phyloP scores from a whole-genome alignment of 1,140 invertebrate species.

The Zophobas atratus region DNA sequence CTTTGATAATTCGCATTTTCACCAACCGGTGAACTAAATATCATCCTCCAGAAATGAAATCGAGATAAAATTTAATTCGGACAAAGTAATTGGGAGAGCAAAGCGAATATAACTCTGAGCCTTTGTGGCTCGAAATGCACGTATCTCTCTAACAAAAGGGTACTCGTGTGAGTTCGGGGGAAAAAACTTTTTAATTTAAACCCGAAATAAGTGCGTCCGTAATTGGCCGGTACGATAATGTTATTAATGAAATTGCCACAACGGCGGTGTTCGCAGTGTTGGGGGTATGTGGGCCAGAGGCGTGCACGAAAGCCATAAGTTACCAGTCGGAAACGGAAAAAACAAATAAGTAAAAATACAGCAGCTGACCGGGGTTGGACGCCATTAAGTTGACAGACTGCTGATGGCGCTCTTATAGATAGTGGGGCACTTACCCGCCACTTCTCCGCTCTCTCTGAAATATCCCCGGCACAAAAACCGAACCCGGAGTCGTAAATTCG shows the following conservation, averaged over 20 bases:
- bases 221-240: conserved; percentile 17
- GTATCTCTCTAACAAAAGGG: conserved; percentile 12
- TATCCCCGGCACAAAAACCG: conserved; percentile 27
- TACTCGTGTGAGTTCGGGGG: conserved; percentile 2
- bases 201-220: conserved; percentile 14
- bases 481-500: conserved; percentile 19
- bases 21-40: background rate
- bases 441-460: conserved; percentile 23
- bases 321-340: conserved; percentile 46
- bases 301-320: conserved; percentile 50
- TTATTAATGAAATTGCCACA: conserved; percentile 22
- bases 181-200: conserved; percentile 26
- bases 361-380: conserved; percentile 46
- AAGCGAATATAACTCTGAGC: conserved; percentile 27
- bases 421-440: conserved; percentile 46
- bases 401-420: conserved; percentile 50
- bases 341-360: conserved; percentile 52
- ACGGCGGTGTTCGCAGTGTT: background rate
- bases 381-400: conserved; percentile 52
- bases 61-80: conserved; percentile 21
- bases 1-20: too few species aligned
- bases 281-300: conserved; percentile 11
- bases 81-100: conserved; percentile 8
- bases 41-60: background rate
- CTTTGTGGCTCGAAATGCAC: conserved; percentile 13